phyloP scores from a whole-genome alignment of 2,797 vertebrate genomes.

The Cygnus olor region DNA sequence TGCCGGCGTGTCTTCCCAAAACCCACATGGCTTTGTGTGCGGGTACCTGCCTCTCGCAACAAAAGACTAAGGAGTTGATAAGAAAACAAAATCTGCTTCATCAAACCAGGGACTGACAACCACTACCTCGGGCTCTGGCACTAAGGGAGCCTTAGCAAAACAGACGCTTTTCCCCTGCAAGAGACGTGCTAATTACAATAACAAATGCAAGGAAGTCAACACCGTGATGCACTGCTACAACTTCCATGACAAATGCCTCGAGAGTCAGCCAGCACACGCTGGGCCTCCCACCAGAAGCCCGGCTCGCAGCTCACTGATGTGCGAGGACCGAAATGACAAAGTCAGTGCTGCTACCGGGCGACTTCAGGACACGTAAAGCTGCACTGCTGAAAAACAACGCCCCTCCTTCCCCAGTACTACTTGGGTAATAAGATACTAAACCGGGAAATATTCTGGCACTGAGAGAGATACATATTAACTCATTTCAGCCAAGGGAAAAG shows the following conservation, averaged over 20 bases:
- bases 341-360: background rate
- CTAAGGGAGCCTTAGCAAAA: fast-evolving
- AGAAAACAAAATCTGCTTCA: background rate
- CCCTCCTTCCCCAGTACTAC: background rate
- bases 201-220: background rate
- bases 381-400: background rate
- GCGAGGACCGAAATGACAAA: background rate
- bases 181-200: background rate
- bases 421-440: fast-evolving
- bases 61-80: background rate
- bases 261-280: background rate
- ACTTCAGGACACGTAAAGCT: fast-evolving
- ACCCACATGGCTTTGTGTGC: background rate
- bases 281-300: background rate
- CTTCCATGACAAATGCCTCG: fast-evolving
- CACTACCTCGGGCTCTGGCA: fast-evolving
- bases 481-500: background rate
- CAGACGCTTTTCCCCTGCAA: fast-evolving
- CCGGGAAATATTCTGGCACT: background rate
- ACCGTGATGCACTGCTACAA: fast-evolving
- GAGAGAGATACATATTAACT: fast-evolving
- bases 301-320: background rate
- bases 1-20: background rate
- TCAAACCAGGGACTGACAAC: background rate
- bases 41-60: background rate